Evolutionary conservation across 2,888 invertebrate species (phyloP), one percentile per base, ranked within the genome.

Genomic region (Zeuzera pyrina): DNA sequence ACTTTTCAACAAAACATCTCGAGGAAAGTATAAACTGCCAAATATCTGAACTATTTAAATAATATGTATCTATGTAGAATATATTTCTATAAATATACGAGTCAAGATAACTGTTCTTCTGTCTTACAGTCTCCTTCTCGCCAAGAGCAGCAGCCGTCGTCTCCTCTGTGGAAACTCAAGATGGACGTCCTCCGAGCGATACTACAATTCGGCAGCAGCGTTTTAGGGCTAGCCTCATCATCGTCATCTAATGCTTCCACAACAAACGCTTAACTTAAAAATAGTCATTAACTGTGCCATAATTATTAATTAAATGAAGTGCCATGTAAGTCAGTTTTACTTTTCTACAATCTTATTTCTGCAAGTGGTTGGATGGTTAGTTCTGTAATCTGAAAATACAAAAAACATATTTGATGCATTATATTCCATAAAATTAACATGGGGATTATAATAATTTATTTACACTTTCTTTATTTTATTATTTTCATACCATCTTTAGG

Each of bases 141-240:
- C n/a, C n/a, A n/a, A n/a, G n/a, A n/a, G n/a, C n/a, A 6, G 3
- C 25, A 25, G 12, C 11, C 25, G 13, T 12, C 11, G 13, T 12
- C 11, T 25, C 73, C 71, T 0, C 36, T 73, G 2, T 35, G 62
- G 69, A 64, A 62, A 2, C 43, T 83, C 11, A 77, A 77, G 53
- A 52, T 72, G 59, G 72, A 70, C 45, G 48, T 81, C 30, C 33
- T 78, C 5, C 56, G 72, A 12, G 71, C 81, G 0, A 1, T 73
- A 4, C 43, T 81, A 2, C 71, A 71, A 42, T 76, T 78, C 41
- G 63, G 56, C 1, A 62, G 72, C 25, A 68, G 59, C 36, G 21
- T 79, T 15, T n/a, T 73, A 1, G 73, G 70, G 1, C 30, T 67
- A 12, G 70, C 74, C 0, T 78, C 77, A 0, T 53, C 73, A 0